Base-by-base conservation (phyloP, 1,140 invertebrate species). In the Drosophila pandora region DNA sequence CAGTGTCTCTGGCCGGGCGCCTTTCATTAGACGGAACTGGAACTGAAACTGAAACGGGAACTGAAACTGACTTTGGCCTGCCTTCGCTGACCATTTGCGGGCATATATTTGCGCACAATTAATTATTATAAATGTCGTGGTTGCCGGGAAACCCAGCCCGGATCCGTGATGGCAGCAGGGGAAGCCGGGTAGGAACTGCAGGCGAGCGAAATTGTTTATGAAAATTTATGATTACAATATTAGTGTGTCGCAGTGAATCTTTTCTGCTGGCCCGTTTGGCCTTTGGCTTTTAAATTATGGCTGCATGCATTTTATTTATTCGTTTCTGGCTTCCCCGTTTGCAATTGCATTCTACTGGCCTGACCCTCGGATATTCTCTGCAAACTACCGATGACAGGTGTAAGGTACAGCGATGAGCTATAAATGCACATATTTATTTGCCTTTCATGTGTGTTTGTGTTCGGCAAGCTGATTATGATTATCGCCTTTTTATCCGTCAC, bases 71-170 rank as follows among this genome's bases (percentile, higher is more conserved):
- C 72, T 76, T 67, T 48, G 30, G 52, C 54, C 52, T 73, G 69
- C 76, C 76, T 67, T 56, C 52, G 65, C 65, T 88, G 84, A 84
- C 84, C 84, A 80, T 83, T 80, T 84, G 68, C 76, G 83, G 64
- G 79, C 84, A 84, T 88, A 88, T 88, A 88, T 88, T 88, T 88
- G 76, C 79, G 79, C 84, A 84, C 84, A 88, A 88, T 88, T 88
- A 88, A 88, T 88, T 88, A 88, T 88, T 88, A 88, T 88, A 88
- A 88, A 88, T 88, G 84, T 89, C 83, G 83, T 88, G 79, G 83
- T 70, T 65, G 30, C 64, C 54, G 58, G 25, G 49, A 60, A 43
- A 37, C 71, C 68, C 43, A 23, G 54, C 68, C 49, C 67, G 54
- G 41, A 64, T 37, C 22, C 67, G 70, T 68, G 59, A 22, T 25